phyloP scores from a whole-genome alignment of 2,888 invertebrate genomes.

The Stenolophus ochropezus region DNA sequence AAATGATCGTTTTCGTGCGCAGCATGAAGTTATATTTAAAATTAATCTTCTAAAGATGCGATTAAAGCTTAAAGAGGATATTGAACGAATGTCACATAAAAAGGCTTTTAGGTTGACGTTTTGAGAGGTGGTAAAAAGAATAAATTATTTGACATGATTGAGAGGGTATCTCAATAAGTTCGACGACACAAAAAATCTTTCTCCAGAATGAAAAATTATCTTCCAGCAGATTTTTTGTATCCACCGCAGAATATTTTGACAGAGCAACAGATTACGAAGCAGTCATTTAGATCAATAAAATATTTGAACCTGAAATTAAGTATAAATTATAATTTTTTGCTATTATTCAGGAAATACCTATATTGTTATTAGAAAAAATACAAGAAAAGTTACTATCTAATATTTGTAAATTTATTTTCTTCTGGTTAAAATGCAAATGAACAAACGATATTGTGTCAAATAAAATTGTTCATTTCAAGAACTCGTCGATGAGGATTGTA shows the following conservation, averaged over 20 bases:
- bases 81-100: constrained; percentile 37
- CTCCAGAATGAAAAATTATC: constrained; percentile 24
- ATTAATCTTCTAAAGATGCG: constrained; percentile 7
- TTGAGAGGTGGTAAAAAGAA: constrained; percentile 13
- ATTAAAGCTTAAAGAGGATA: constrained; percentile 21
- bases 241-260: background rate
- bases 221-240: constrained; percentile 4
- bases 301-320: too few relatives aligned
- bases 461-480: too few relatives aligned
- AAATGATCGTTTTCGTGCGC: constrained; percentile 17
- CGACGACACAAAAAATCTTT: constrained; percentile 9
- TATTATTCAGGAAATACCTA: too few relatives aligned
- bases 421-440: too few relatives aligned
- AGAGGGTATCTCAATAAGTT: constrained; percentile 31
- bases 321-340: too few relatives aligned
- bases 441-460: too few relatives aligned
- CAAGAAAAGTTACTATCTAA: too few relatives aligned
- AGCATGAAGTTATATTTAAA: constrained; percentile 23
- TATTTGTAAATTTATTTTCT: too few relatives aligned
- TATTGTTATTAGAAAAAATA: too few relatives aligned
- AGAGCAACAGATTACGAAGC: constrained; percentile 21
- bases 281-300: too few relatives aligned
- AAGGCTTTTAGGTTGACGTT: constrained; percentile 32
- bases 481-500: too few relatives aligned
- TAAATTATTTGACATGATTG: constrained; percentile 32